A percentile compares a stretch with the other conserved stretches of the same genome.
These are phyloP conservation scores for Steinernema khuongi DNA, from an alignment of 1,140 invertebrate species.

Conservation along the genomic window DNA sequence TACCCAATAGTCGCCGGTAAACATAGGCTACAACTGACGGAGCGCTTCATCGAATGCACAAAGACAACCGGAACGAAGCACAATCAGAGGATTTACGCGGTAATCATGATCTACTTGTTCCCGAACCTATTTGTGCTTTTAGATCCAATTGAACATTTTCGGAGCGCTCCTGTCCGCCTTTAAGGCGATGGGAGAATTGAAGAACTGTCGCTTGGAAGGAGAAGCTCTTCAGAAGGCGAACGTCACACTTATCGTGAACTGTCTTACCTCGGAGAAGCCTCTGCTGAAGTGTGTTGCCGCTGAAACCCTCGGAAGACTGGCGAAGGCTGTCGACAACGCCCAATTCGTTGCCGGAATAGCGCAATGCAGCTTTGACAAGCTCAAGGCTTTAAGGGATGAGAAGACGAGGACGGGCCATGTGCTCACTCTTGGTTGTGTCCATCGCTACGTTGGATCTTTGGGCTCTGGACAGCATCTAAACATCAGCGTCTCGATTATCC, in stretches of 20 bases:
- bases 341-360: conserved; percentile 80
- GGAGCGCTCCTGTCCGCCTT: conserved; percentile 82
- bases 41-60: conserved; percentile 91
- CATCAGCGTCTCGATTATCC: conserved; percentile 82
- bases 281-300: conserved; percentile 72
- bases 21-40: conserved; percentile 88
- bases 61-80: conserved; percentile 64
- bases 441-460: conserved; percentile 80
- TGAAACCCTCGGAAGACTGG: conserved; percentile 79
- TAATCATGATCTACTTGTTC: conserved; percentile 24
- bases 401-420: conserved; percentile 83
- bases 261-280: conserved; percentile 74
- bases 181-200: conserved; percentile 62
- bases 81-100: conserved; percentile 32
- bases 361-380: conserved; percentile 78
- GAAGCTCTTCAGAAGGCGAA: conserved; percentile 47
- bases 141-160: conserved; percentile 87
- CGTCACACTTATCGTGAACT: conserved; percentile 60
- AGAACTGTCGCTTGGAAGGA: conserved; percentile 31
- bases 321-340: conserved; percentile 76
- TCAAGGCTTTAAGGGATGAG: conserved; percentile 80
- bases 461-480: conserved; percentile 84
- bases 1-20: conserved; percentile 89
- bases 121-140: conserved; percentile 11
- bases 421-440: conserved; percentile 81